Conservation (phyloP, 2,797 vertebrate species). For the Furcifer pardalis region DNA sequence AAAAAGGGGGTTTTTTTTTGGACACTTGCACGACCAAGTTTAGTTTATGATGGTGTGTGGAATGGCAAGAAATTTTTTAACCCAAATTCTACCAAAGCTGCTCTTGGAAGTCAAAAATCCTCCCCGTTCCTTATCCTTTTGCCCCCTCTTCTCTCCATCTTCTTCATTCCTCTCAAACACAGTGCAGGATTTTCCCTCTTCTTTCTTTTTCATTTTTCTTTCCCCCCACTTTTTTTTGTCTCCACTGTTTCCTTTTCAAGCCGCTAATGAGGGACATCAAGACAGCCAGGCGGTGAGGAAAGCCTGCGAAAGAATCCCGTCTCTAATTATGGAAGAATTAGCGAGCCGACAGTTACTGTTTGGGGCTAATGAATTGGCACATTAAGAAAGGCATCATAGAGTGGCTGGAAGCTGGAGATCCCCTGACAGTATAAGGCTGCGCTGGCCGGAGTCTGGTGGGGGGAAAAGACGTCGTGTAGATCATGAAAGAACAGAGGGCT, state of each 20-base stretch:
- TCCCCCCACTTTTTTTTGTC: constrained; percentile 16
- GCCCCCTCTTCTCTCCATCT: neutral
- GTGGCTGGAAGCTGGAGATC: constrained; percentile 59
- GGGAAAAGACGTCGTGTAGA: constrained; percentile 12
- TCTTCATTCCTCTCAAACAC: neutral
- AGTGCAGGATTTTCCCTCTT: neutral
- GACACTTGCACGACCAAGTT: too few species aligned
- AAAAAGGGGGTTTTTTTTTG: too few species aligned
- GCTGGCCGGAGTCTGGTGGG: constrained; percentile 47
- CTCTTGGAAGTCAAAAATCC: neutral
- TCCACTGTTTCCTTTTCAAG: constrained; percentile 58
- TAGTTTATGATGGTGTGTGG: too few species aligned
- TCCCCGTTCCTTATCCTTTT: neutral
- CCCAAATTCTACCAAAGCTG: too few species aligned
- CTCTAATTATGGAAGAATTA: constrained; percentile 74
- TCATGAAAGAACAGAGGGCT: constrained; percentile 21
- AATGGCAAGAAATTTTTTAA: too few species aligned
- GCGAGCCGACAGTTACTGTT: constrained; percentile 70
- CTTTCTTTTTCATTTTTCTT: neutral
- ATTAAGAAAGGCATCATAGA: constrained; percentile 67
- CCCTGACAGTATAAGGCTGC: constrained; percentile 58
- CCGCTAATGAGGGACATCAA: constrained; percentile 69
- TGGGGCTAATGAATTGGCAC: constrained; percentile 72
- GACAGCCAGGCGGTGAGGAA: constrained; percentile 55
- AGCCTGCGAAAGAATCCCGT: constrained; percentile 60